A percentile compares a stretch with the other conserved stretches of the same genome.
Conservation (phyloP, 2,888 invertebrate species). For the Drosophila mayaguana region DNA sequence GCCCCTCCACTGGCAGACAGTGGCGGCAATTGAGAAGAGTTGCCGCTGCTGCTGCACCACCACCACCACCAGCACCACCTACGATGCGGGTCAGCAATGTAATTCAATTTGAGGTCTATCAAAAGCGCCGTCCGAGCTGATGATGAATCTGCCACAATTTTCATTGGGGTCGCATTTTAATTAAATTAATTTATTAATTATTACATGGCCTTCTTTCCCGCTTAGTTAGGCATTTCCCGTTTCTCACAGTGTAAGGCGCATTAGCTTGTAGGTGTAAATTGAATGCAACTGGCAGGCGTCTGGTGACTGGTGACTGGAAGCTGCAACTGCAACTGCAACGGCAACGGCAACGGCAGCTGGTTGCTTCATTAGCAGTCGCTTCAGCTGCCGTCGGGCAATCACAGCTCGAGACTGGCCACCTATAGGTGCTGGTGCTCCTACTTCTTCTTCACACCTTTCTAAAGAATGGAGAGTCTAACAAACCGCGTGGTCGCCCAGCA, state of each 20-base stretch:
- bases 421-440: neutral
- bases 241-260: slow-evolving; percentile 33
- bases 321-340: slow-evolving; percentile 4
- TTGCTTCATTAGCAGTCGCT: slow-evolving; percentile 60
- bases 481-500: slow-evolving; percentile 28
- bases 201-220: slow-evolving; percentile 4
- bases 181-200: slow-evolving; percentile 43
- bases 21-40: slow-evolving; percentile 16
- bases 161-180: slow-evolving; percentile 43
- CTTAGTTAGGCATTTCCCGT: slow-evolving; percentile 9
- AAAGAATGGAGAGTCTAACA: slow-evolving; percentile 30
- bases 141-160: slow-evolving; percentile 24
- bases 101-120: slow-evolving; percentile 61
- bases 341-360: slow-evolving; percentile 7
- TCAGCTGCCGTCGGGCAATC: slow-evolving; percentile 28
- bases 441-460: slow-evolving; percentile 55
- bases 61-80: neutral
- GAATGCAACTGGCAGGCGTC: slow-evolving; percentile 25
- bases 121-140: slow-evolving; percentile 5
- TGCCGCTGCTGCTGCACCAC: neutral
- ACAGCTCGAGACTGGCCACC: slow-evolving; percentile 1
- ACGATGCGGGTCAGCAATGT: slow-evolving; percentile 41
- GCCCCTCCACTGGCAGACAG: slow-evolving; percentile 8
- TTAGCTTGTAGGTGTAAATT: slow-evolving; percentile 60
- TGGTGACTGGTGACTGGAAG: neutral